Conservation (phyloP, 2,888 invertebrate species). For the Latheticus oryzae region DNA sequence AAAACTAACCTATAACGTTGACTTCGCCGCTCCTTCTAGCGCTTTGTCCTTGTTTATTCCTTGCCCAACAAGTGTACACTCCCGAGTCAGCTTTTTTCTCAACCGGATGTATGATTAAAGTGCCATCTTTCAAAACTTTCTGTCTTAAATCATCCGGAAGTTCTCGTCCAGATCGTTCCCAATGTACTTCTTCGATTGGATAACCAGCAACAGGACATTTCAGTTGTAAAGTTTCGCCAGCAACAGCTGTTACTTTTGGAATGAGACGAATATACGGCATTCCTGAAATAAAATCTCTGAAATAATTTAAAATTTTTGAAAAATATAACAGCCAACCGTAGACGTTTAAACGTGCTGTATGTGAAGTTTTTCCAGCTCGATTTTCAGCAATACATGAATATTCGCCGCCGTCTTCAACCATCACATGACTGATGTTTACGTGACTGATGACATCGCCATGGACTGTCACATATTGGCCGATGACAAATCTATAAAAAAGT, state of each 20-base stretch:
- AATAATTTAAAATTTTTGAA: not conserved
- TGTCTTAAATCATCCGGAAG: conserved; percentile 85
- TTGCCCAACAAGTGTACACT: conserved; percentile 83
- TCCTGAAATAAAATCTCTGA: conserved; percentile 66
- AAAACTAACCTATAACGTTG: conserved; percentile 78
- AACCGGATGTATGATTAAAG: conserved; percentile 79
- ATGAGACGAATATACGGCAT: conserved; percentile 83
- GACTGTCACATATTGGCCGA: conserved; percentile 80
- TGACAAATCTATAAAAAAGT: conserved; percentile 76
- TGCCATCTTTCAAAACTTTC: conserved; percentile 79
- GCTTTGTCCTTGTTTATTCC: conserved; percentile 81
- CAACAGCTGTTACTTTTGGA: conserved; percentile 84
- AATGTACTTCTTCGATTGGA: conserved; percentile 83
- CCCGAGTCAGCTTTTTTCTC: conserved; percentile 81
- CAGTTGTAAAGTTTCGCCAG: conserved; percentile 78
- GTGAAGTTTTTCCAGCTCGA: conserved; percentile 77
- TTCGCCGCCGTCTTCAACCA: conserved; percentile 84
- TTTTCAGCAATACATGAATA: conserved; percentile 83
- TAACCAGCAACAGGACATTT: conserved; percentile 87
- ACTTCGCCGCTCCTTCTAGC: conserved; percentile 80
- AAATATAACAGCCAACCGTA: conserved; percentile 70
- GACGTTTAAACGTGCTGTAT: conserved; percentile 82
- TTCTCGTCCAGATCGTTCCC: conserved; percentile 80
- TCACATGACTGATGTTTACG: conserved; percentile 83
- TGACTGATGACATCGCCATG: conserved; percentile 86